phyloP scores from a whole-genome alignment of 2,888 invertebrate genomes.

The Plutella xylostella region DNA sequence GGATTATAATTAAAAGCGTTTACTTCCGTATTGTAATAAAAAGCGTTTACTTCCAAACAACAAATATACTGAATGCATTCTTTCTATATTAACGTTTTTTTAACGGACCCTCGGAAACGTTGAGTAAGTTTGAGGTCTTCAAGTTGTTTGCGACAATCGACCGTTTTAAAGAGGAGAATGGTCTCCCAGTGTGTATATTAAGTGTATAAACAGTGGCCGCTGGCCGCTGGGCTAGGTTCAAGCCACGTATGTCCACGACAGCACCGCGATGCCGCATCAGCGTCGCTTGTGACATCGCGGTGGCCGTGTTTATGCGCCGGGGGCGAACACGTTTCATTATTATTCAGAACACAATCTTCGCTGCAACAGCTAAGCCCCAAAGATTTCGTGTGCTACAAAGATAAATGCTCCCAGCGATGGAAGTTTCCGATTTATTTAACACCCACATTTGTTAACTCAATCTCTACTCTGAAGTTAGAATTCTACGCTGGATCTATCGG shows the following conservation, averaged over 20 bases:
- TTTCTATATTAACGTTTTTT: no score
- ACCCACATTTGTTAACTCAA: neutral
- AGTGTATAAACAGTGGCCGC: neutral
- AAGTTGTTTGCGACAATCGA: no score
- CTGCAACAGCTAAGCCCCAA: slow-evolving; percentile 3
- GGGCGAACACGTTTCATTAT: slow-evolving; percentile 10
- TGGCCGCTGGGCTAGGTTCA: neutral
- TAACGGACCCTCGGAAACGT: no score
- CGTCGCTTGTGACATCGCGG: neutral
- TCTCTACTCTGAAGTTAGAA: no score
- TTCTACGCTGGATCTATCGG: no score
- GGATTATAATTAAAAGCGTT: no score
- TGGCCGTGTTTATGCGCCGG: slow-evolving; percentile 1
- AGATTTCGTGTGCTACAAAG: slow-evolving; percentile 1
- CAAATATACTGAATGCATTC: no score
- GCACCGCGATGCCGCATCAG: neutral
- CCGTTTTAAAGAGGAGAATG: neutral
- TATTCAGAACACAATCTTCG: slow-evolving; percentile 14
- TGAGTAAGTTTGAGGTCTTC: no score
- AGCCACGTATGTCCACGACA: neutral
- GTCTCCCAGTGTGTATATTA: neutral
- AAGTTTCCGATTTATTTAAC: neutral
- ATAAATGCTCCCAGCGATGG: slow-evolving; percentile 3
- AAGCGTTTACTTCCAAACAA: no score
- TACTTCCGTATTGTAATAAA: no score